Evolutionary conservation across 2,113 vertebrate genomes (phyloP), one percentile per base, ranked within the genome.

Genomic region (Hirundichthys speculiger): DNA sequence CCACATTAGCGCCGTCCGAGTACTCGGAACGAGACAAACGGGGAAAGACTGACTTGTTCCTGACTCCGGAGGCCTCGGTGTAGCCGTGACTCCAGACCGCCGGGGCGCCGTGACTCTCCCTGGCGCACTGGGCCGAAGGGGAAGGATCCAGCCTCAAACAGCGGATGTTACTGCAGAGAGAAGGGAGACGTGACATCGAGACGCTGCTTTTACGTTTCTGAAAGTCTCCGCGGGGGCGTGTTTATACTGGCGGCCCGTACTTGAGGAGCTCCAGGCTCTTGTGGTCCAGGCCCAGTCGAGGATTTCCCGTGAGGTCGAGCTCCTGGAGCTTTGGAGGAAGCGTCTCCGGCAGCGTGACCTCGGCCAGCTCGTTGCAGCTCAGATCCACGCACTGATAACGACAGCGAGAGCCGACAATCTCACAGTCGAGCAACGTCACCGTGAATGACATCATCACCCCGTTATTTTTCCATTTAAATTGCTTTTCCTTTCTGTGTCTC

Each of bases 51-150:
- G 86, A 98, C 98, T 98, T 99, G 93, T 98, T 98, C 81, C 96
- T 98, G 3, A 96, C 84, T 21, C 97, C 97, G 0, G 98, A 98
- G 0, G 95, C 97, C 78, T 99, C 98, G 0, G 96, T 97, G 88
- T 95, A 99, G 16, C 97, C 95, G 0, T 99, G 96, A 19, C 96
- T 98, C 98, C 98, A 99, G n/a, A 99, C 94, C 0, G 96, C 96
- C 0, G 98, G 96, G 0, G 94, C 94, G 64, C 95, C 94, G 0
- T 96, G 92, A 0, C 93, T 89, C 2, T 99, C 98, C 0, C 90
- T 94, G 3, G 87, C 90, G 0, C 92, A 93, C 19, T 91, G 66
- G 42, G 85, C 92, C 0, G 91, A 89, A 0, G 89, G 90, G 0
- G 95, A 94, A 14, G 96, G 96, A 77, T 99, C 98, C 0, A 99